Evolutionary conservation across 2,888 invertebrate genomes (phyloP).

Genomic region (Diachrysia chrysitis): DNA sequence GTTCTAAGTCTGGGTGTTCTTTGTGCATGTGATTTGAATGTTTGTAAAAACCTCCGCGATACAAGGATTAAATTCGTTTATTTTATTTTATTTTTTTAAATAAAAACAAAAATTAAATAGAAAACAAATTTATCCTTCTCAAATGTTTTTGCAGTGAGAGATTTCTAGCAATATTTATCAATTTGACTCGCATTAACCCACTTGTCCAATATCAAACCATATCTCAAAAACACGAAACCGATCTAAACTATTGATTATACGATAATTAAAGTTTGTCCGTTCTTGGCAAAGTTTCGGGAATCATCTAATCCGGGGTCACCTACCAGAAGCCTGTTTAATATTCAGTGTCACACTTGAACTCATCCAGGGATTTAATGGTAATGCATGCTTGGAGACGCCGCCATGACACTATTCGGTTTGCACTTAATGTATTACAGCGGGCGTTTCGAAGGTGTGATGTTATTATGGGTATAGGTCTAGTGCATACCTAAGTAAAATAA

Average conservation of each 20-base stretch:
- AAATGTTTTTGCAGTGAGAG: too few species aligned
- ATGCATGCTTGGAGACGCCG: constrained; percentile 65
- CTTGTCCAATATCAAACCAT: constrained; percentile 42
- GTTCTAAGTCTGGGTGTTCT: too few species aligned
- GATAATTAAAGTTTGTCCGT: constrained; percentile 75
- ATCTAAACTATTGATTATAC: constrained; percentile 68
- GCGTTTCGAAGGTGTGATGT: constrained; percentile 8
- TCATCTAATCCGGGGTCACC: constrained; percentile 79
- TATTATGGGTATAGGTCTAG: background rate
- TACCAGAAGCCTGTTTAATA: constrained; percentile 78
- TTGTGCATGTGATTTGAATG: too few species aligned
- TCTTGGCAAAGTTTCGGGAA: constrained; percentile 75
- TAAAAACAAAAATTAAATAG: too few species aligned
- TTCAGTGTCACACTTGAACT: constrained; percentile 82
- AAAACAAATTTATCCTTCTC: too few species aligned
- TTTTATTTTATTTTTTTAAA: too few species aligned
- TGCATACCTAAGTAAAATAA: background rate
- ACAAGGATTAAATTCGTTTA: too few species aligned
- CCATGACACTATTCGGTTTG: constrained; percentile 43
- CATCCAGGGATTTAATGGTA: constrained; percentile 77
- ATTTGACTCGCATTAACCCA: too few species aligned
- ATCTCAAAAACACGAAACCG: constrained; percentile 62
- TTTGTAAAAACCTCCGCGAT: too few species aligned
- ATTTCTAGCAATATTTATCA: too few species aligned
- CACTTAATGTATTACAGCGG: constrained; percentile 49